Evolutionary conservation across 2,888 invertebrate species (phyloP), one percentile per base, ranked within the genome.

Genomic region (Entomobrya multifasciata): DNA sequence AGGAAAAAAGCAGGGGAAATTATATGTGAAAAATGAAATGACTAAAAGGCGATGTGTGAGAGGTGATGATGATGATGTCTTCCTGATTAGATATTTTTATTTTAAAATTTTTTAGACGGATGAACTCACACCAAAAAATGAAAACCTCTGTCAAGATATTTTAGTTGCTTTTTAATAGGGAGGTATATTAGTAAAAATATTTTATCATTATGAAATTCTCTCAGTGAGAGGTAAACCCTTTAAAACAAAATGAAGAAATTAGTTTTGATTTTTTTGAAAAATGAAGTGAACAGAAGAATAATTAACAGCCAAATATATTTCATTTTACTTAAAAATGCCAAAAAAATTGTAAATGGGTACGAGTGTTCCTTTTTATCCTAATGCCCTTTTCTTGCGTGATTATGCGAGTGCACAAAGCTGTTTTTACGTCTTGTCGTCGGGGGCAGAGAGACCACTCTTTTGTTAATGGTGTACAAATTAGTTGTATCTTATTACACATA

Each of bases 241-340:
- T n/a, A n/a, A 17, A 76, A 36, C 13, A 76, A 76, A 76, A 76
- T 55, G 36, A 22, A 76, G 55, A 76, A 76, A 27, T 70, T 70
- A 44, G 44, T 70, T 70, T 70, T 70, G 67, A 67, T 49, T 80
- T 80, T 78, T 47, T 47, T n/a, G 15, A n/a, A 80, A 41, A 44
- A 30, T 27, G 41, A 67, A 81, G 70, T 81, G 70, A 72, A 70
- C 25, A 57, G 47, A 70, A 70, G 44, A 70, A 70, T 44, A 81
- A 81, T 81, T 70, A 81, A 44, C 55, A 81, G 70, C 57, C 44
- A 81, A 70, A 72, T 57, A 47, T 44, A 72, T 72, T 81, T 72
- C 72, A 57, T 81, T 55, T 52, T 36, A 8, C 36, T 36, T 36
- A 4, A 36, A 36, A 36, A n/a, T n/a, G n/a, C n/a, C n/a, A n/a